Evolutionary conservation across 1,140 invertebrate species (phyloP), one percentile per base, ranked within the genome.

Genomic region (Chrysoperla carnea): DNA sequence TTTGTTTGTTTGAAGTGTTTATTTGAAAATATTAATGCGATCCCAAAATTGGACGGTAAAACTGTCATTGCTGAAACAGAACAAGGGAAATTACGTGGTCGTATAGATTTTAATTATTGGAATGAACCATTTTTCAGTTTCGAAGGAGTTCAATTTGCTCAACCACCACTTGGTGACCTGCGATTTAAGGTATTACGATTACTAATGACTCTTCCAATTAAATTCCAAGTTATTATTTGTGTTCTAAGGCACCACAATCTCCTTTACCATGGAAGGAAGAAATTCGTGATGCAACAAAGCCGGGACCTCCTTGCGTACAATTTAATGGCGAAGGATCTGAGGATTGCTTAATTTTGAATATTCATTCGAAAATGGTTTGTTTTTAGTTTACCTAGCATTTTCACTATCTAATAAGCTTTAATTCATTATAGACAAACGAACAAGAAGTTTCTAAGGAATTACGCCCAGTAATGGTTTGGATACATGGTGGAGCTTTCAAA

Each of bases 111-210:
- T 23, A 23, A 23, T 23, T 23, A 23, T 17, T 56, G 54, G 37
- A 58, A 57, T 8, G 51, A 55, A 44, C 44, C 50, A 6, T 66
- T 55, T 43, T 54, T 57, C 36, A 57, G 55, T n/a, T 72, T 70
- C 44, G 67, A 70, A 48, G 73, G 73, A 6, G 76, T 84, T 43
- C 81, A 81, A 0, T 83, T 69, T 53, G 79, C 77, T 1, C 73
- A 76, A 54, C 76, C 81, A 0, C 81, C 81, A 0, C 7, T 81
- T 5, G 76, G 70, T 1, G 59, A 71, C 11, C 52, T 78, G 3
- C 63, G 81, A 17, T 84, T 81, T 57, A 61, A 62, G 41, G 69
- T n/a, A n/a, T n/a, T 52, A 50, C n/a, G n/a, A n/a, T n/a, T n/a
- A n/a, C n/a, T n/a, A n/a, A n/a, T 8, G 33, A 43, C 33, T 40